Base-by-base conservation (phyloP, 2,113 vertebrate genomes). In the Podilymbus podiceps region DNA sequence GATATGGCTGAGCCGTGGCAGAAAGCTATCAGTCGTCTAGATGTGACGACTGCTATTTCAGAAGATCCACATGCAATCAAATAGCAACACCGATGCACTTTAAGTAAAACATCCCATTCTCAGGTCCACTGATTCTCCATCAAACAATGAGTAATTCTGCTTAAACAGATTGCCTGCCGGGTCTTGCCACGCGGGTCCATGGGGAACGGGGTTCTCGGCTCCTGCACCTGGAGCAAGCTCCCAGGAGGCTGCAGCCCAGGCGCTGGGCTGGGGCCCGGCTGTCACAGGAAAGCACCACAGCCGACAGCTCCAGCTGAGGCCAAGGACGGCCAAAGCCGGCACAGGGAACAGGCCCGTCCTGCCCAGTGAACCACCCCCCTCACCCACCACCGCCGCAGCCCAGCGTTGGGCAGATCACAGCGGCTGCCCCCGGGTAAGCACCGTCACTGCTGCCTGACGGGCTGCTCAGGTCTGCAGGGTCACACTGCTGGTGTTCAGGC, bases 381-480 rank as follows among this genome's bases (percentile, higher is more conserved):
- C 6, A 1, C 4, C 8, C 44, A 8, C n/a, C 12, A 3, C 52
- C 8, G 1, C 71, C n/a, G 8, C 10, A 4, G 27, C 52, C 52
- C 47, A 14, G n/a, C 50, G 1, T 7, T 8, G 3, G 55, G 44
- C 55, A 47, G 73, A 46, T 8, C 5, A 4, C 25, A 87, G 91
- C 84, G 52, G 91, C 60, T n/a, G 42, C 52, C 82, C 2, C 17
- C 8, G 17, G 94, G 94, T 91, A 93, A 97, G 96, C 85, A 87
- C 31, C 21, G 67, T 94, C 96, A 93, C 92, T 89, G 88, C 93
- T 5, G 47, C 76, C 82, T 49, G 55, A 75, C 38, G 69, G 88
- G 62, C 91, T 96, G 94, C 85, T 62, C 94, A 76, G 88, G 76
- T 93, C 91, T 82, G 91, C 95, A 96, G 94, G 89, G 94, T 88